Base-by-base conservation (phyloP, 1,140 invertebrate genomes). In the Sarcophaga bullata region DNA sequence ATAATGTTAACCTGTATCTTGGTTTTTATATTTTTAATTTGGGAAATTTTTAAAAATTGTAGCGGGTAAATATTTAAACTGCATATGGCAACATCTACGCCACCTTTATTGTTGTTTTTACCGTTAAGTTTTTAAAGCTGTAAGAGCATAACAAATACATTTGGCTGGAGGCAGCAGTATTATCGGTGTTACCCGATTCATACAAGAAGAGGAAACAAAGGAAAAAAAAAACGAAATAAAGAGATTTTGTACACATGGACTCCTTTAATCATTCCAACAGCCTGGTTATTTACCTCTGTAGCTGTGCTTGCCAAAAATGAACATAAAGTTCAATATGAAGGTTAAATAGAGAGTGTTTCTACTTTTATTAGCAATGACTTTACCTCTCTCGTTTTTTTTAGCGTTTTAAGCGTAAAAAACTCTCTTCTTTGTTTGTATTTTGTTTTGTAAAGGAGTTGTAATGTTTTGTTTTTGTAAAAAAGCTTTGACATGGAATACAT, bases 201-300 rank as follows among this genome's bases (percentile, higher is more conserved):
- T 19, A 68, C 17, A 25, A 25, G 6, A 58, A n/a, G n/a, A 19
- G 19, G 17, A 68, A 58, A 68, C 62, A 68, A 68, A 19, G 62
- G n/a, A n/a, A n/a, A n/a, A n/a, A n/a, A n/a, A 68, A 68, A 25
- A 68, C 62, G 25, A 37, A 37, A 37, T 37, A 37, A 37, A 68
- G 19, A 17, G 62, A 68, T 19, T 68, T 17, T 68, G 15, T n/a
- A 58, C 54, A 68, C 17, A 68, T 68, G 62, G 62, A 68, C 48
- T n/a, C n/a, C n/a, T n/a, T 4, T 19, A 68, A 49, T 49, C 46
- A 76, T 76, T 76, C n/a, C 73, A 76, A 76, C 73, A 76, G 73
- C n/a, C 73, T 76, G 73, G 48, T 76, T n/a, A n/a, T 76, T 49
- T 7, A 4, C 10, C 48, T 48, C 47, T 49, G 73, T 76, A 76